A percentile compares a stretch with the other conserved stretches of the same genome.
These are phyloP conservation scores for Lophotis ruficrista DNA, from an alignment of 2,113 vertebrate genomes.

Conservation along the genomic window DNA sequence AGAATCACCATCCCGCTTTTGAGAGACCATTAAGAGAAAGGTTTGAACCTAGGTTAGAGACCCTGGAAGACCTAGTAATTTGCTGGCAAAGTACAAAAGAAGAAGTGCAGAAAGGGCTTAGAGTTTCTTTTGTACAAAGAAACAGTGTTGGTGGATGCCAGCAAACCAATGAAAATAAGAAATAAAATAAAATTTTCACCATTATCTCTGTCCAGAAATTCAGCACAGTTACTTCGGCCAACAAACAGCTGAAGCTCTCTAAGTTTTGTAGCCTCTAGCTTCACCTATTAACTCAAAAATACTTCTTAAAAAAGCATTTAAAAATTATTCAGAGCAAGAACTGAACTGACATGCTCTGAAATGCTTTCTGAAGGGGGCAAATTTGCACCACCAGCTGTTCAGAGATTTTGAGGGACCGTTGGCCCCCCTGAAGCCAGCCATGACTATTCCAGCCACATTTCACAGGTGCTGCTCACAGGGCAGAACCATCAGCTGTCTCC, in stretches of 20 bases:
- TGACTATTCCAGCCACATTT: accelerated
- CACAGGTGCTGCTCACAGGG: accelerated
- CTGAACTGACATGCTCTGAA: neutral
- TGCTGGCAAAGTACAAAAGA: neutral
- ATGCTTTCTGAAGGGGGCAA: neutral
- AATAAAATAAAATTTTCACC: neutral
- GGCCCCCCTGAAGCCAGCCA: neutral
- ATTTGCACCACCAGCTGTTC: neutral
- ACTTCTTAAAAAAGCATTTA: neutral
- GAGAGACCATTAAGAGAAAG: neutral
- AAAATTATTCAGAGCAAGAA: neutral
- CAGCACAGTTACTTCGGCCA: neutral
- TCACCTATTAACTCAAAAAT: neutral
- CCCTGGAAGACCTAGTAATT: neutral
- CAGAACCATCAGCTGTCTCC: neutral
- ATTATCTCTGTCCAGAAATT: neutral
- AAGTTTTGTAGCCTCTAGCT: neutral
- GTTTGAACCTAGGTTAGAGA: neutral
- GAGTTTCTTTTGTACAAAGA: neutral
- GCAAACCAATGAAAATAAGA: neutral
- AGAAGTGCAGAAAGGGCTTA: neutral
- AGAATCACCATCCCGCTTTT: neutral
- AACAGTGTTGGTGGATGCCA: neutral
- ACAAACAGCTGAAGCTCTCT: neutral
- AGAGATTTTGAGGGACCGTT: neutral